phyloP scores from a whole-genome alignment of 1,140 invertebrate genomes.

The Bombus pascuorum region DNA sequence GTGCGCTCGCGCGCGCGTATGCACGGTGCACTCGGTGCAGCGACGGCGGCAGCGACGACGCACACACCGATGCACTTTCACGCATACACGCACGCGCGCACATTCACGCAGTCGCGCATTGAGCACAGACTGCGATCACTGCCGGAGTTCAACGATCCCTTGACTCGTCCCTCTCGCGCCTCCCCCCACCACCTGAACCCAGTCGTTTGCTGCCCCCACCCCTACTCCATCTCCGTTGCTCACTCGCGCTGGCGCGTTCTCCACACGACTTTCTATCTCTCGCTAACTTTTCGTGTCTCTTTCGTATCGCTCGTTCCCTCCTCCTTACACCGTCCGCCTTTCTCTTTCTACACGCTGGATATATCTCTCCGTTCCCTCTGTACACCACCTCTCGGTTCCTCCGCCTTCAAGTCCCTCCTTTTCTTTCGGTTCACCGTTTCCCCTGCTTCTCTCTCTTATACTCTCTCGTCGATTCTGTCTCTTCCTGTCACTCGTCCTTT shows the following conservation, averaged over 20 bases:
- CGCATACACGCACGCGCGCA: constrained; percentile 15
- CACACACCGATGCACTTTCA: constrained; percentile 55
- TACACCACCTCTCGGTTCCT: constrained; percentile 12
- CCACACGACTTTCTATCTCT: constrained; percentile 18
- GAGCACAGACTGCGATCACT: constrained; percentile 62
- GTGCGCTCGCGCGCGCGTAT: neutral
- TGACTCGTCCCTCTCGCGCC: constrained; percentile 61
- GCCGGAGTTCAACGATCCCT: constrained; percentile 71
- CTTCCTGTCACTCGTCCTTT: constrained; percentile 49
- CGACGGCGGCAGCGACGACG: neutral
- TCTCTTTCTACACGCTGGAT: constrained; percentile 37
- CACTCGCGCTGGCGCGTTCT: constrained; percentile 8
- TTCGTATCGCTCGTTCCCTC: constrained; percentile 1
- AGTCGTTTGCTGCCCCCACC: neutral
- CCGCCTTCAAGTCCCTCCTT: neutral
- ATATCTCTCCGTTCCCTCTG: constrained; percentile 14
- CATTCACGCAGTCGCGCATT: constrained; percentile 62
- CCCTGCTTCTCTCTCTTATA: neutral
- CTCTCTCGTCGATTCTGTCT: constrained; percentile 34
- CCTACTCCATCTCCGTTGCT: neutral
- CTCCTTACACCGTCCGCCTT: constrained; percentile 35
- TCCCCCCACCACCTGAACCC: neutral
- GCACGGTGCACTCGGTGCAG: neutral
- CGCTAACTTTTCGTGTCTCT: constrained; percentile 19
- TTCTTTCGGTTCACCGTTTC: constrained; percentile 30